phyloP scores from a whole-genome alignment of 1,140 invertebrate species.

The Antheraea pernyi region DNA sequence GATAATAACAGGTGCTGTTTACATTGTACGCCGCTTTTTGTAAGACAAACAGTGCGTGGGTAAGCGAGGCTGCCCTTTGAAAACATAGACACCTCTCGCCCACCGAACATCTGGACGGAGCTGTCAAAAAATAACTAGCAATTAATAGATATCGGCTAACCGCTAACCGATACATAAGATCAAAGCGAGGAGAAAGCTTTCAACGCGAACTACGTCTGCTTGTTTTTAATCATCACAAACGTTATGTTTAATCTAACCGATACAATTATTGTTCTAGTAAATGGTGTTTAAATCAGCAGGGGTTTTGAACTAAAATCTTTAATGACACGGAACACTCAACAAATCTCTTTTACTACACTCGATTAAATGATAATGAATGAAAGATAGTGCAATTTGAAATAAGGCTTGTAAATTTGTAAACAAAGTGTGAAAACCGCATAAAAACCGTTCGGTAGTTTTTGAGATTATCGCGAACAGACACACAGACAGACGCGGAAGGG shows the following conservation, averaged over 20 bases:
- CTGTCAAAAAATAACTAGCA: slow-evolving; percentile 4
- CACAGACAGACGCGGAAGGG: too few species aligned
- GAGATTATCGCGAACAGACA: too few species aligned
- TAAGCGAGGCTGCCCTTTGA: slow-evolving; percentile 19
- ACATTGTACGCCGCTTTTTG: slow-evolving; percentile 44
- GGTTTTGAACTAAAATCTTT: too few species aligned
- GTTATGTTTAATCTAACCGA: not conserved
- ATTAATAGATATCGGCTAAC: not conserved
- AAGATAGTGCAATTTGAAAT: too few species aligned
- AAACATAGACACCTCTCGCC: slow-evolving; percentile 10
- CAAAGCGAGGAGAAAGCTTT: slow-evolving; percentile 4
- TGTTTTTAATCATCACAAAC: slow-evolving; percentile 9
- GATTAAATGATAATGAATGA: too few species aligned
- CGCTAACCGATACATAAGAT: slow-evolving; percentile 3
- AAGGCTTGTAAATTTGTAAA: too few species aligned
- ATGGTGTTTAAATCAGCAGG: not conserved
- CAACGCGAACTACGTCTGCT: not conserved
- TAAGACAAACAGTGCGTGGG: slow-evolving; percentile 40
- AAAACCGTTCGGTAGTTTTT: too few species aligned
- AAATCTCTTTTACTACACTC: too few species aligned
- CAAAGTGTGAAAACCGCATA: too few species aligned
- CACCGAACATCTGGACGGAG: slow-evolving; percentile 1
- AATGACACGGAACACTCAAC: too few species aligned
- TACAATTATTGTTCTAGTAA: not conserved
- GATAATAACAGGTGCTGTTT: slow-evolving; percentile 45